A percentile compares a stretch with the other conserved stretches of the same genome.
Conservation (phyloP, 2,113 vertebrate species). For the Burhinus oedicnemus region DNA sequence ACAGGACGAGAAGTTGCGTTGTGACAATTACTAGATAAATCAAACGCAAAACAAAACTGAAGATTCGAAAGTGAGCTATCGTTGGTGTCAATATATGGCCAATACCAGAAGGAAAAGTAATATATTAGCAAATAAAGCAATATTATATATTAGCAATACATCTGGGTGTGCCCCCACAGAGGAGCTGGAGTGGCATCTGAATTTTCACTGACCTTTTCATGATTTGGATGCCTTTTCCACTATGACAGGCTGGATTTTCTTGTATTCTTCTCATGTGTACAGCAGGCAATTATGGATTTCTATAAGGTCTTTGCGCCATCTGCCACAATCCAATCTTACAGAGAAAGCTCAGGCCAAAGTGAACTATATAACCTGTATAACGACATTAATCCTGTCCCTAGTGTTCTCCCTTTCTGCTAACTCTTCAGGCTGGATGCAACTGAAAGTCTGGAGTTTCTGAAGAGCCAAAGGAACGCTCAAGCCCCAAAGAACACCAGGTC, state of each 20-base stretch:
- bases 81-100: background rate
- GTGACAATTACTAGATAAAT: background rate
- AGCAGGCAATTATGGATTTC: background rate
- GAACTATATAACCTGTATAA: background rate
- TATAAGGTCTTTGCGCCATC: background rate
- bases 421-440: background rate
- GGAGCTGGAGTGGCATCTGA: background rate
- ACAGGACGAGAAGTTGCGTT: background rate
- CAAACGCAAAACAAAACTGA: background rate
- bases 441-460: background rate
- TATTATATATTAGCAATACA: background rate
- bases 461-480: background rate
- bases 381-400: background rate
- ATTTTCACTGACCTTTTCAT: background rate
- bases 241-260: background rate
- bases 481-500: background rate
- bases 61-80: background rate
- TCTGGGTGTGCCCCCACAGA: background rate
- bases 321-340: background rate
- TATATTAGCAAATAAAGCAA: too few species aligned
- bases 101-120: background rate
- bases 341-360: background rate
- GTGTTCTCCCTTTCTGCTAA: background rate
- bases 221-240: background rate
- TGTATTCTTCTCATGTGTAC: background rate